Conservation (phyloP, 2,888 invertebrate genomes). For the Papilio protenor region DNA sequence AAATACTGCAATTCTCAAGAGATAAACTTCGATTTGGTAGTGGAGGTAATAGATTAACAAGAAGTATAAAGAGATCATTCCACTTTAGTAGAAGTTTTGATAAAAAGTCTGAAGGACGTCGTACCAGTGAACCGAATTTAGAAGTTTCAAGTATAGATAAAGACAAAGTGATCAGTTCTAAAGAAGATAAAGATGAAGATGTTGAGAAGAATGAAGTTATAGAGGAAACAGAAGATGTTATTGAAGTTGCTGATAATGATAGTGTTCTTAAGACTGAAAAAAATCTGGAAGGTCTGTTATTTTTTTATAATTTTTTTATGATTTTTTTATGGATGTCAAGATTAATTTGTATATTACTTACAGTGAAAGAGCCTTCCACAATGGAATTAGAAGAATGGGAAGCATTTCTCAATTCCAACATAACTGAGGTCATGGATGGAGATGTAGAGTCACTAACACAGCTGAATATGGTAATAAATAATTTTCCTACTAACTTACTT, state of each 20-base stretch:
- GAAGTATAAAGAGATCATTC: constrained; percentile 80
- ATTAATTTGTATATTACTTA: constrained; percentile 45
- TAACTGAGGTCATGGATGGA: constrained; percentile 92
- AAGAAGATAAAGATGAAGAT: constrained; percentile 77
- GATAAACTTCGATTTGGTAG: constrained; percentile 79
- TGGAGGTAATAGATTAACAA: constrained; percentile 76
- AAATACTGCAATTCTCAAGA: constrained; percentile 78
- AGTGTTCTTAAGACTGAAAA: constrained; percentile 64
- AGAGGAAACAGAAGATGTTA: constrained; percentile 70
- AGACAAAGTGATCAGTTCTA: constrained; percentile 65
- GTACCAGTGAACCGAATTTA: constrained; percentile 77
- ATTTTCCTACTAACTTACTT: no score
- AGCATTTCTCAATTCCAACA: constrained; percentile 91
- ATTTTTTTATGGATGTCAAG: no score
- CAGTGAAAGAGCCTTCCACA: constrained; percentile 84
- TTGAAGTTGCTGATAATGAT: constrained; percentile 74
- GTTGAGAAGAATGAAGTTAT: constrained; percentile 77
- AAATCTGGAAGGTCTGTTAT: constrained; percentile 63
- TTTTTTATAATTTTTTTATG: not conserved
- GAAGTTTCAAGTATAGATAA: constrained; percentile 65
- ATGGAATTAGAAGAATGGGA: constrained; percentile 95
- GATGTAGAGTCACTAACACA: constrained; percentile 90
- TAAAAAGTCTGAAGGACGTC: constrained; percentile 71
- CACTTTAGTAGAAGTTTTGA: constrained; percentile 79
- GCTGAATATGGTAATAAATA: constrained; percentile 80